These are phyloP conservation scores for Melospiza melodia DNA, from an alignment of 2,113 vertebrate species.

Conservation along the genomic window DNA sequence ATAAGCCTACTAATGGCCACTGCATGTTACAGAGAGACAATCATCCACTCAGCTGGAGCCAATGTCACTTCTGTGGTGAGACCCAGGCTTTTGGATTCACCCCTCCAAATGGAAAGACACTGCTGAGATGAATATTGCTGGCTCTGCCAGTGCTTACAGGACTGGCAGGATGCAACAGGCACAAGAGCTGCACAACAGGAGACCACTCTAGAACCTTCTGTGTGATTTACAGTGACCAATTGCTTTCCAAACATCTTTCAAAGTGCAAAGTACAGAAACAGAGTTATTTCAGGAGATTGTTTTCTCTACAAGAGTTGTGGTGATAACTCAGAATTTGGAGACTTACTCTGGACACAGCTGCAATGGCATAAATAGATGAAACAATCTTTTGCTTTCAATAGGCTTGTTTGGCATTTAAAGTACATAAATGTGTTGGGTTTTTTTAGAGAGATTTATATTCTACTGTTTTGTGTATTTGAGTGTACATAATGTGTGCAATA, in stretches of 20 bases:
- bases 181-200: neutral
- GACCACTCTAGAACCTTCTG: neutral
- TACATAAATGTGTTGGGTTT: neutral
- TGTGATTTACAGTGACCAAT: neutral
- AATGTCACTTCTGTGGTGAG: neutral
- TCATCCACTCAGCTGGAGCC: neutral
- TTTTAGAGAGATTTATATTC: neutral
- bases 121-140: neutral
- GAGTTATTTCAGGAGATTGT: neutral
- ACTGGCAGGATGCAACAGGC: neutral
- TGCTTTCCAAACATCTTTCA: neutral
- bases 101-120: neutral
- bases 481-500: neutral
- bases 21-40: neutral
- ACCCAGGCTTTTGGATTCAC: neutral
- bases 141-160: neutral
- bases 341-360: neutral
- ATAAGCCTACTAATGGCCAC: neutral
- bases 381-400: neutral
- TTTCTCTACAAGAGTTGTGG: neutral
- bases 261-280: neutral
- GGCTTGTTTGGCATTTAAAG: neutral
- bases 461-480: neutral
- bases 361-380: neutral
- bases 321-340: neutral